Evolutionary conservation across 2,113 vertebrate species (phyloP).

Genomic region (Hemichromis elongatus): DNA sequence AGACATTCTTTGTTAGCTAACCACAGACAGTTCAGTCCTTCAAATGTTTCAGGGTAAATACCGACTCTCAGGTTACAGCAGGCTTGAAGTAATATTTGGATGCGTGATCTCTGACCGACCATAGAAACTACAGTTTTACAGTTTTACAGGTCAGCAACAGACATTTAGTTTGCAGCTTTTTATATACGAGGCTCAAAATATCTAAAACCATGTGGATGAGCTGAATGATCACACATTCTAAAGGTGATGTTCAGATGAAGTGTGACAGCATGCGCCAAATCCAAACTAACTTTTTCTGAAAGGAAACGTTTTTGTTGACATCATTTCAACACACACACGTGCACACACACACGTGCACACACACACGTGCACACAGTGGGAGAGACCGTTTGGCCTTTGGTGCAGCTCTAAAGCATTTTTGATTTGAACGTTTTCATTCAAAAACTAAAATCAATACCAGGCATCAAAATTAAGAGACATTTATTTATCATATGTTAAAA

Average conservation of each 20-base stretch:
- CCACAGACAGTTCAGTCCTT: neutral
- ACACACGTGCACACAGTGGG: too few relatives aligned
- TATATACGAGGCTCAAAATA: neutral
- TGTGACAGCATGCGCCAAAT: rapidly evolving
- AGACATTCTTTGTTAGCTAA: neutral
- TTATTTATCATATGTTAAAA: neutral
- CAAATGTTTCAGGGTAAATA: neutral
- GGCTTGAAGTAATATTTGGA: neutral
- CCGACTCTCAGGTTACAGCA: neutral
- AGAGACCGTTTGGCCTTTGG: neutral
- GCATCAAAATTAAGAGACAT: neutral
- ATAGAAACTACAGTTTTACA: neutral
- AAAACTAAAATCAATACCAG: neutral
- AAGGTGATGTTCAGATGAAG: neutral
- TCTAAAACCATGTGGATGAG: neutral
- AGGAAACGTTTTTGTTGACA: neutral
- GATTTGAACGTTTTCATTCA: neutral
- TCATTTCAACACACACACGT: too few relatives aligned
- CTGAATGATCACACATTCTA: neutral
- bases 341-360: too few relatives aligned
- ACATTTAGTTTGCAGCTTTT: neutral
- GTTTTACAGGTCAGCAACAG: neutral
- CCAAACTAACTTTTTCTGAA: neutral
- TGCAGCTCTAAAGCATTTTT: neutral
- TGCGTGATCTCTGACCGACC: neutral